phyloP scores from a whole-genome alignment of 2,888 invertebrate species.

The Griposia aprilina region DNA sequence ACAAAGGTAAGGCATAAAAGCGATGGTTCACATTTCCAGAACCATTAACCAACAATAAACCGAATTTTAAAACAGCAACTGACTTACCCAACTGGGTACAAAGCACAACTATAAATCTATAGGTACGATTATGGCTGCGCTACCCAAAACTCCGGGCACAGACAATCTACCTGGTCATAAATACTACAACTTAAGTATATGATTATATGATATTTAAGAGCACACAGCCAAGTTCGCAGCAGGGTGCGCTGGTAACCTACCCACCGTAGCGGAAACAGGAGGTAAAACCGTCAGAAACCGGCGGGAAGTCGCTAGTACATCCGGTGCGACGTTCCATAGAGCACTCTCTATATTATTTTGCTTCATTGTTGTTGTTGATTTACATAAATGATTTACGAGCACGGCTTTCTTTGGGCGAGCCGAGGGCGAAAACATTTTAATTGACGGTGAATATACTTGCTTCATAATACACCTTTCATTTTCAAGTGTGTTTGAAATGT shows the following conservation, averaged over 20 bases:
- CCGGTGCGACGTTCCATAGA: slow-evolving; percentile 78
- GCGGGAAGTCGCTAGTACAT: slow-evolving; percentile 81
- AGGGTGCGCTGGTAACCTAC: slow-evolving; percentile 62
- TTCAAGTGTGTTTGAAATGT: slow-evolving; percentile 9
- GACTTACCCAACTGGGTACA: background rate
- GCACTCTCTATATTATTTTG: slow-evolving; percentile 81
- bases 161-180: slow-evolving; percentile 39
- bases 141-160: slow-evolving; percentile 19
- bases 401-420: slow-evolving; percentile 73
- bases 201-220: slow-evolving; percentile 54
- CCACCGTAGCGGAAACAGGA: slow-evolving; percentile 75
- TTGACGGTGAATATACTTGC: slow-evolving; percentile 55
- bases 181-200: slow-evolving; percentile 44
- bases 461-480: slow-evolving; percentile 44
- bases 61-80: slow-evolving; percentile 10
- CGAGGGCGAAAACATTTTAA: slow-evolving; percentile 66
- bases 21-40: background rate
- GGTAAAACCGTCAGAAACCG: slow-evolving; percentile 80
- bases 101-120: slow-evolving; percentile 14
- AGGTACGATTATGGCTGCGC: slow-evolving; percentile 5
- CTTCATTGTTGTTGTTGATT: slow-evolving; percentile 83
- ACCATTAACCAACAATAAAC: slow-evolving; percentile 19
- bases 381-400: slow-evolving; percentile 84
- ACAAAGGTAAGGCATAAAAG: background rate
- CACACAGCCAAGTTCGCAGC: slow-evolving; percentile 44